phyloP scores from a whole-genome alignment of 2,113 vertebrate genomes.

The Lophura nycthemera region DNA sequence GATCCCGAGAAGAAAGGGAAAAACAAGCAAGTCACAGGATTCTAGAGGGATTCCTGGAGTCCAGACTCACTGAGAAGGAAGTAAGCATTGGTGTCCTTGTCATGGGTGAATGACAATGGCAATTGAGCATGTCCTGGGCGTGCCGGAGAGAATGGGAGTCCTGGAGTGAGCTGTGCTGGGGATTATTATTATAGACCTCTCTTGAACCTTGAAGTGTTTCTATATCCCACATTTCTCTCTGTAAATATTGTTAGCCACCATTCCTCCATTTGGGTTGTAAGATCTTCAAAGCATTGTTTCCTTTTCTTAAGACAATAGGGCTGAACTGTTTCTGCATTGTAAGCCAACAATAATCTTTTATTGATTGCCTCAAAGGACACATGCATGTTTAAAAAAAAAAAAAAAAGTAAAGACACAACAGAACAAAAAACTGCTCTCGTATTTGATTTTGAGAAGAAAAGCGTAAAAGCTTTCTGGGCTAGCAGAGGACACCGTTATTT shows the following conservation, averaged over 20 bases:
- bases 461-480: background rate
- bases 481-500: background rate
- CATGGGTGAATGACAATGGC: background rate
- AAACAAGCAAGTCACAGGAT: background rate
- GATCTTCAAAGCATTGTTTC: background rate
- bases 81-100: background rate
- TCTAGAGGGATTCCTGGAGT: background rate
- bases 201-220: background rate
- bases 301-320: background rate
- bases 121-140: background rate
- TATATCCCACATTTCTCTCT: background rate
- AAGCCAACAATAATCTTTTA: background rate
- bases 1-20: background rate
- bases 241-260: background rate
- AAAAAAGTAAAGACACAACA: background rate
- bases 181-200: background rate
- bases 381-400: too few relatives aligned
- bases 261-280: background rate
- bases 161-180: background rate
- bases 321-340: background rate
- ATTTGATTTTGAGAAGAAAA: background rate
- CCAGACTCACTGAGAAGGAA: background rate
- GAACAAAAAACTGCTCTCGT: background rate
- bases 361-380: background rate
- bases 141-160: background rate